Base-by-base conservation (phyloP, 2,113 vertebrate species). In the Hemiprocne comata region DNA sequence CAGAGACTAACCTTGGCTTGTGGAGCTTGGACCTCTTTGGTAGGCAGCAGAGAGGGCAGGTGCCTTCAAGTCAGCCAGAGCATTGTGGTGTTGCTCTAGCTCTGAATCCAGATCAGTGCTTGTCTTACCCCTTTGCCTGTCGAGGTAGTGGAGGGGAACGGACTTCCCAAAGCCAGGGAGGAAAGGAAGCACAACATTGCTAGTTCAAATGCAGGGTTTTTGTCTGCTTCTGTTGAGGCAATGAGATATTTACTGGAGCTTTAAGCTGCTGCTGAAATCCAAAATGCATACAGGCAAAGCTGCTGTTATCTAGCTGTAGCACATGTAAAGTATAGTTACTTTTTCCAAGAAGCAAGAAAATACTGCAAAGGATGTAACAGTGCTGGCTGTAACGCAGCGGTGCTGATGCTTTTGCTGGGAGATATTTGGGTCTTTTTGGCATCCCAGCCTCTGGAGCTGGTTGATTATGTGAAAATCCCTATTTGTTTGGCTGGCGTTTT, bases 221-320 rank as follows among this genome's bases (percentile, higher is more conserved):
- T 72, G 87, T 87, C 36, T 62, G 21, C 55, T 76, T 10, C 26
- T 42, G 8, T 71, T 54, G 38, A 87, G 42, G 91, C 58, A 76
- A 7, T 66, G 67, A 70, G 72, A 36, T 86, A 36, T 5, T 87
- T 86, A 84, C 53, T 89, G 86, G 65, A 92, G 93, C 84, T 94
- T 94, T 85, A 81, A 94, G 83, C 53, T 94, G 77, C 65, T 74
- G 83, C 4, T 90, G 93, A 88, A 97, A 90, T 92, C 79, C 94
- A 36, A 40, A 92, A 53, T 23, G 57, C 64, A 28, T 36, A 8
- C 60, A 71, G 82, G 75, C 71, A 0, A 74, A 93, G 80, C 93
- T 84, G 83, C 90, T 95, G 93, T 95, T 97, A 93, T 92, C 96
- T 93, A 17, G 69, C 89, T 81, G 61, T 38, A 87, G 80, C 94